Evolutionary conservation across 2,797 vertebrate genomes (phyloP), one percentile per base, ranked within the genome.

Genomic region (Chelmon rostratus): DNA sequence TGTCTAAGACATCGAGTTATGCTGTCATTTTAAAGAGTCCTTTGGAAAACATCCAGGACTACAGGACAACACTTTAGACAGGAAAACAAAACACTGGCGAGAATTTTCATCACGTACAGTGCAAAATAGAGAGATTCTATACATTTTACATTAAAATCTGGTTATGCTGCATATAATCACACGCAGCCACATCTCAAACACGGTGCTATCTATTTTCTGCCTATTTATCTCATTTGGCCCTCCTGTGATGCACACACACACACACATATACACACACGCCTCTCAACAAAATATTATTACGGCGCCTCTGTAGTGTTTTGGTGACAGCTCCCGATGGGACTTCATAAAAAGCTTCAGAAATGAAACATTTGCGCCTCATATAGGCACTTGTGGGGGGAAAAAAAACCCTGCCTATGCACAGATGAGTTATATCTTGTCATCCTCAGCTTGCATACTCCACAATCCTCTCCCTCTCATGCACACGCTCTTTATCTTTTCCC

Each of bases 371-470:
- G 68, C 69, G 68, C 63, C 64, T 84, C 76, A 81, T 82, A 79
- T 80, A 82, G 68, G 47, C 49, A 37, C 58, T 71, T 59, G 11
- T n/a, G 47, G 5, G n/a, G 47, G 18, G 56, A 13, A 47, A 76
- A 50, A 56, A 25, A 50, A 4, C 9, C 47, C 50, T 47, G 23
- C 21, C 40, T 63, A 80, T 82, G 46, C 53, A 79, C 73, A 81
- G 79, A 82, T 82, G 80, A 90, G 65, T 81, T 86, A 70, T 62
- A 58, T 83, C 64, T 83, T 82, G 59, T 84, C 86, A 78, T 88
- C 74, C 64, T 83, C 76, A 63, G 42, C 76, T 73, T 84, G 72
- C 78, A 73, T 67, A 80, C 79, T 74, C 62, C 54, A 66, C 49
- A 66, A 31, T 78, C 62, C 74, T 72, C 64, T 77, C 15, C 18